Conservation (phyloP, 2,888 invertebrate species). For the Xanthostigma xanthostigma region DNA sequence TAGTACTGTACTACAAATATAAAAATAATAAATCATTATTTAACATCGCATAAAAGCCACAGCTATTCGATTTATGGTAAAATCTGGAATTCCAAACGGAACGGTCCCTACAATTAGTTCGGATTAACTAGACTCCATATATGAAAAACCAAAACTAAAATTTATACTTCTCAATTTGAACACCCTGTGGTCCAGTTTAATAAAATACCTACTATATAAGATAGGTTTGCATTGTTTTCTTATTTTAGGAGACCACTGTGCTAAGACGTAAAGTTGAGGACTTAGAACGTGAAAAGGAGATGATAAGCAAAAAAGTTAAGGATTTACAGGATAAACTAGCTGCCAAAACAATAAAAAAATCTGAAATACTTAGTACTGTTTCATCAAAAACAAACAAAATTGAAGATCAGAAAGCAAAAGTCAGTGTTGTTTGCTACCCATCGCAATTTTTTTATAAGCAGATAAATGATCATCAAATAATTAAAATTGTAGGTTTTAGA, state of each 20-base stretch:
- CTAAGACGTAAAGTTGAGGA: slow-evolving; percentile 72
- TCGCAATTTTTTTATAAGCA: too few species aligned
- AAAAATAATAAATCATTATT: too few species aligned
- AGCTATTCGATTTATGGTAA: too few species aligned
- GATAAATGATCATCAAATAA: too few species aligned
- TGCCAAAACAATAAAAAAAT: slow-evolving; percentile 23
- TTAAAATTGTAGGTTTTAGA: slow-evolving; percentile 37
- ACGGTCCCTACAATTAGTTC: too few species aligned
- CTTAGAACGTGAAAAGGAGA: slow-evolving; percentile 63
- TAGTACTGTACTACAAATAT: too few species aligned
- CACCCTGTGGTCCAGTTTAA: too few species aligned
- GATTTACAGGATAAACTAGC: slow-evolving; percentile 60
- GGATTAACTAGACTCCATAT: too few species aligned
- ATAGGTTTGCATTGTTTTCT: neutral
- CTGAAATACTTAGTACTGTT: slow-evolving; percentile 12
- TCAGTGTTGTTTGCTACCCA: slow-evolving; percentile 16
- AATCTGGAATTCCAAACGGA: too few species aligned
- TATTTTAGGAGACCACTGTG: slow-evolving; percentile 57
- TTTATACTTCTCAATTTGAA: too few species aligned
- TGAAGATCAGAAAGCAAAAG: slow-evolving; percentile 52
- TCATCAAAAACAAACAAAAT: slow-evolving; percentile 32
- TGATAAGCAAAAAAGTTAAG: slow-evolving; percentile 55
- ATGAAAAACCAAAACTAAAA: too few species aligned
- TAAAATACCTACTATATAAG: neutral
- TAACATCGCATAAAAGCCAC: too few species aligned